Base-by-base conservation (phyloP, 1,140 invertebrate genomes). In the Delia radicum region DNA sequence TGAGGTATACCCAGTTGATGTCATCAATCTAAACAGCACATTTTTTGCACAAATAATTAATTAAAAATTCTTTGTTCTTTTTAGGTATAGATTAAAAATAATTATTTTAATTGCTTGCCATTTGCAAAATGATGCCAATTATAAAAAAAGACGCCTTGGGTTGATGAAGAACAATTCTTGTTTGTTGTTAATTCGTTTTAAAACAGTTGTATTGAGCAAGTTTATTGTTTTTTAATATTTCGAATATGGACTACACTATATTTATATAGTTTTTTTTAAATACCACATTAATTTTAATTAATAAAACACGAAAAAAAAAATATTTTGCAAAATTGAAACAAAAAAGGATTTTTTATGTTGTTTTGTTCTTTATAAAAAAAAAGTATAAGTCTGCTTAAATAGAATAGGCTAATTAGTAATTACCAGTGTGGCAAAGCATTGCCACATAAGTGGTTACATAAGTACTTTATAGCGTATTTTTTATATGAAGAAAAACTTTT, bases 51-150 rank as follows among this genome's bases (percentile, higher is more conserved):
- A 55, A 21, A 42, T 13, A 1, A 15, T 10, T 13, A 42, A 42
- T 8, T 42, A 42, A 42, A 18, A 24, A 55, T 55, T 18, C 48
- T 55, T 55, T 55, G 48, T 55, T 55, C 48, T 55, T 7, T 55
- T 55, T 21, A 8, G 48, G 48, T 55, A 21, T 55, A 55, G 48
- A 55, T 55, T 21, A 55, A 55, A 55, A 55, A 55, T 55, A 55
- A 55, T 55, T 55, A 55, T 55, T 55, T 55, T 55, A 55, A 55
- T 55, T 55, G 48, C n/a, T 55, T 55, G 48, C 48, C 48, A 55
- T 55, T 55, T 55, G 24, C 24, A 55, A 55, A 55, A 55, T n/a
- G n/a, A n/a, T 55, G 48, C 48, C 48, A 55, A n/a, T n/a, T 18
- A 55, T 4, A 21, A 55, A 55, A 55, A 55, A 55, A 55, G 48